Evolutionary conservation across 2,888 invertebrate genomes (phyloP).

Genomic region (Xylota sylvarum): DNA sequence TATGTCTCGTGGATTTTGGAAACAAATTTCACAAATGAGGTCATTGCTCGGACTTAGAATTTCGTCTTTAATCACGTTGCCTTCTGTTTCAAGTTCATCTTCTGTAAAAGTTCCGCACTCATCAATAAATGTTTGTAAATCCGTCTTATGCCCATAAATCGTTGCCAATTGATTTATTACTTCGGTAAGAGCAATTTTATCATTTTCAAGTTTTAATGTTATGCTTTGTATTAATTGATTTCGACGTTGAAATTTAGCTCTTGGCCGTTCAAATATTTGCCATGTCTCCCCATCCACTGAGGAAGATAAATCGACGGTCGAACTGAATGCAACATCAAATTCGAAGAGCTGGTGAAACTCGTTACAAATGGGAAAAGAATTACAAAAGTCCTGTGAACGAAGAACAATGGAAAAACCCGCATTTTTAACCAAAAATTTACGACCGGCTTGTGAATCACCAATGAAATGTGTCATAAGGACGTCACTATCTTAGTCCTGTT

Average conservation of each 20-base stretch:
- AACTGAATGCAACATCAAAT: too few relatives aligned
- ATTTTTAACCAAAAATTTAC: too few relatives aligned
- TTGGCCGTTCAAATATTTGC: slow-evolving; percentile 8
- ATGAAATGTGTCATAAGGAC: too few relatives aligned
- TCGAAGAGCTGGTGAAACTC: too few relatives aligned
- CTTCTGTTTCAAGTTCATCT: background rate
- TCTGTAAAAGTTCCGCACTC: background rate
- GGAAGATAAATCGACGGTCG: background rate
- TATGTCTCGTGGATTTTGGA: background rate
- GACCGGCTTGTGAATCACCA: too few relatives aligned
- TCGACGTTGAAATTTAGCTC: slow-evolving; percentile 11
- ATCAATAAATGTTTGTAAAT: slow-evolving; percentile 1
- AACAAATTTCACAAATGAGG: slow-evolving; percentile 5
- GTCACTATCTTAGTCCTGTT: too few relatives aligned
- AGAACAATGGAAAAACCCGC: too few relatives aligned
- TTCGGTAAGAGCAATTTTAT: slow-evolving; percentile 7
- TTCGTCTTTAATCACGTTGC: slow-evolving; percentile 2
- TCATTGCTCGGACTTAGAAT: slow-evolving; percentile 6
- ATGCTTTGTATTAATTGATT: slow-evolving; percentile 1
- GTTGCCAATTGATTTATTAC: background rate
- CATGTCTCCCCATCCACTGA: slow-evolving; percentile 3
- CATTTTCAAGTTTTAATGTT: slow-evolving; percentile 8
- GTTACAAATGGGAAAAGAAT: too few relatives aligned
- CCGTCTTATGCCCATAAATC: background rate
- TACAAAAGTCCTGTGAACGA: too few relatives aligned